Base-by-base conservation (phyloP, 2,888 invertebrate species). In the Ctena decussata region DNA sequence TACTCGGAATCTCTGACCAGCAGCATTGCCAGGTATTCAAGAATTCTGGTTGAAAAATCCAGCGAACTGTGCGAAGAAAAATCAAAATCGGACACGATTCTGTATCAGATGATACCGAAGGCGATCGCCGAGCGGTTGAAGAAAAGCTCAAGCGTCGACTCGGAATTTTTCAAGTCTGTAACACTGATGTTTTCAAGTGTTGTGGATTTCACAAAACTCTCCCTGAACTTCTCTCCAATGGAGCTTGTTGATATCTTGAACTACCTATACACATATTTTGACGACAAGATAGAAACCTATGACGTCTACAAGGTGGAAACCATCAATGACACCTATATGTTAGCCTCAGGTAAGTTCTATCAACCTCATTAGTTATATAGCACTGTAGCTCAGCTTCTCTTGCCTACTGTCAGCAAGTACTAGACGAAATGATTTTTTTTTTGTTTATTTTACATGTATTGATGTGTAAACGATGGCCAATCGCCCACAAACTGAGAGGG, bases 231-330 rank as follows among this genome's bases (percentile, higher is more conserved):
- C 39, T 69, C 89, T 0, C 89, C 93, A 0, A 80, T 91, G 65
- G 89, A 92, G 35, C 79, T 93, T 11, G 89, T 92, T 12, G 81
- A 85, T 5, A 37, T 92, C n/a, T 79, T 93, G 71, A 92, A 91
- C 77, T 75, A 70, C 2, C 76, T 93, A 32, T 93, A 91, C 83
- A 86, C 79, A 6, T 75, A 82, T 37, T 88, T 92, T 30, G 93
- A 93, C 69, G 86, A 87, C 11, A 70, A 79, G 27, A 80, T 92
- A 5, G 87, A 85, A 39, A 84, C 73, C 44, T 89, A 85, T 37
- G 92, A 93, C 46, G 90, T 93, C 5, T 93, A 92, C 84, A 93
- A 92, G 75, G 92, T 93, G 35, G 92, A 93, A 73, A 92, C 92
- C 0, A 92, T 93, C 41, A 91, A 90, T 49, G 92, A 93, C 57